Percentiles rank a stretch among this genome's conserved stretches.
phyloP scores from a whole-genome alignment of 2,797 vertebrate genomes.

The Syngnathus rostellatus region DNA sequence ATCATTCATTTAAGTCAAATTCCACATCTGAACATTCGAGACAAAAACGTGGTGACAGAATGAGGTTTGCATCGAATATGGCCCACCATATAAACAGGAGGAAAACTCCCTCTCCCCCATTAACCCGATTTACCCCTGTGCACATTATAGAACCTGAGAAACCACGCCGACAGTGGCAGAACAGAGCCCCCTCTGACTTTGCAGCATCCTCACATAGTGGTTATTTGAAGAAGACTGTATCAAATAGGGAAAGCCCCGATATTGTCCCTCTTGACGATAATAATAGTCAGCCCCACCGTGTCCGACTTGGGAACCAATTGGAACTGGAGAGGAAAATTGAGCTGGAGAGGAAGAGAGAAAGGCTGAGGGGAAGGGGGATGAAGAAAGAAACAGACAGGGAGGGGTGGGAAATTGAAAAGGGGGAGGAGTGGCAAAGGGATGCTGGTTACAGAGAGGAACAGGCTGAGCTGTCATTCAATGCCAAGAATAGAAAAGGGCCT shows the following conservation, averaged over 20 bases:
- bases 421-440: conserved; percentile 58
- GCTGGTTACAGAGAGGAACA: conserved; percentile 75
- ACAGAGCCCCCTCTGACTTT: conserved; percentile 41
- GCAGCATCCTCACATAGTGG: conserved; percentile 35
- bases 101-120: conserved; percentile 57
- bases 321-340: conserved; percentile 55
- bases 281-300: conserved; percentile 56
- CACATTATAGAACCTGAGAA: conserved; percentile 64
- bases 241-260: conserved; percentile 60
- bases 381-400: conserved; percentile 56
- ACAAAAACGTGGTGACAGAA: conserved; percentile 22
- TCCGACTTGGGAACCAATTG: conserved; percentile 48
- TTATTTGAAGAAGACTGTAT: conserved; percentile 48
- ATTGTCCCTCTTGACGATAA: conserved; percentile 50
- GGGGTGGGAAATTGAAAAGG: conserved; percentile 55
- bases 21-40: conserved; percentile 15
- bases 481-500: conserved; percentile 81
- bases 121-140: conserved; percentile 67
- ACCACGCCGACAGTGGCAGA: conserved; percentile 57
- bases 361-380: conserved; percentile 39
- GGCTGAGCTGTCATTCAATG: conserved; percentile 83
- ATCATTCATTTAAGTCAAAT: conserved; percentile 24
- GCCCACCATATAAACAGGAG: conserved; percentile 44
- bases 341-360: conserved; percentile 40
- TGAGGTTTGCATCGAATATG: conserved; percentile 43